Base-by-base conservation (phyloP, 2,888 invertebrate species). In the Polia nebulosa region DNA sequence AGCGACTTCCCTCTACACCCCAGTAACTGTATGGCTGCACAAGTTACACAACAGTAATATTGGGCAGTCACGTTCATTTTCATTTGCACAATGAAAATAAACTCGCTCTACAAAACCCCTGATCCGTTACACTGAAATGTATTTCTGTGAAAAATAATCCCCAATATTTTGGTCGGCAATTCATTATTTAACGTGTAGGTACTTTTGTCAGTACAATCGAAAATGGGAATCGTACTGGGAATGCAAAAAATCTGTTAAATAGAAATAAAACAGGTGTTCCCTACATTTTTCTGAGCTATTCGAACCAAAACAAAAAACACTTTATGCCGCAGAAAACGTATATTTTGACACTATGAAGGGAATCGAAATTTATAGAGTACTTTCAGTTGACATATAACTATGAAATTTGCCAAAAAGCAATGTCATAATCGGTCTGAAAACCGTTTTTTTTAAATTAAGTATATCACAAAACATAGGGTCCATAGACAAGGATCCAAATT, bases 61-160 rank as follows among this genome's bases (percentile, higher is more conserved):
- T 78, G 34, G 64, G 32, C n/a, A 25, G 73, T 60, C 79, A 57
- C 79, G 74, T 73, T 73, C 36, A 78, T 75, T 73, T 75, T 60
- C 79, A 73, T 78, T 39, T 60, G 17, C 32, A 78, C 56, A 75
- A 72, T 78, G 64, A 34, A 73, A 60, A 75, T 75, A 75, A 57
- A 78, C 15, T 57, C 45, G 41, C 17, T 25, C 73, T 3, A 64
- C 65, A 72, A 75, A 75, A 64, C 52, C 65, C 27, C 29, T 65
- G 70, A 73, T 49, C 73, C 70, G 64, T 59, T 53, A 55, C 62
- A 57, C 58, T 9, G 62, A 72, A 59, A 55, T 55, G 41, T 22
- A 9, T 78, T 61, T 56, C 61, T 34, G 60, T 51, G 52, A 47
- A 77, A 72, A 71, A 47, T 55, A 62, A 29, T 29, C 41, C 70